Evolutionary conservation across 2,797 vertebrate genomes (phyloP).

Genomic region (Phoxinus dragarum): DNA sequence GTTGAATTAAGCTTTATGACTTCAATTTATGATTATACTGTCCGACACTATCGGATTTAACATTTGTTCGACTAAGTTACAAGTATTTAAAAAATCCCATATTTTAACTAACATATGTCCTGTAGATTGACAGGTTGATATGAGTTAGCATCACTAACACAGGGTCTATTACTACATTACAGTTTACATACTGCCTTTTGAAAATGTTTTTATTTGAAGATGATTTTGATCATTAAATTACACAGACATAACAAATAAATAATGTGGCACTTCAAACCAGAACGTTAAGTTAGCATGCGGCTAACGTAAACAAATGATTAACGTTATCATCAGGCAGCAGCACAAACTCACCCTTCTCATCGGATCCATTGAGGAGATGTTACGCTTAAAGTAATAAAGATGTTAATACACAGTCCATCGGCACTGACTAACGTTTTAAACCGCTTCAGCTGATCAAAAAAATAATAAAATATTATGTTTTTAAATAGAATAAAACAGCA

Average conservation of each 20-base stretch:
- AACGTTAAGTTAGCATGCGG: neutral
- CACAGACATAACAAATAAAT: neutral
- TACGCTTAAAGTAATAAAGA: neutral
- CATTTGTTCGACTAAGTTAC: no score
- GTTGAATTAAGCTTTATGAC: neutral
- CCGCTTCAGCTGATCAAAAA: neutral
- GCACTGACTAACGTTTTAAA: neutral
- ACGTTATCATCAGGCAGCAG: neutral
- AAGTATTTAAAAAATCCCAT: neutral
- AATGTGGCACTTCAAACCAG: neutral
- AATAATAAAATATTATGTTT: neutral
- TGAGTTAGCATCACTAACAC: neutral
- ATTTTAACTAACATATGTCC: neutral
- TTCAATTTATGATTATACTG: neutral
- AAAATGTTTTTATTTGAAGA: neutral
- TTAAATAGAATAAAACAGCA: neutral
- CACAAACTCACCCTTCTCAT: conserved; percentile 63
- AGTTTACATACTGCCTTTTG: neutral
- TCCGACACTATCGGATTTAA: neutral
- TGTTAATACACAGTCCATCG: neutral
- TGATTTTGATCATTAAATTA: neutral
- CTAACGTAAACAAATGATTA: conserved; percentile 5
- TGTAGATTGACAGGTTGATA: neutral
- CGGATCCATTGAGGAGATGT: conserved; percentile 60
- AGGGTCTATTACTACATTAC: neutral